Evolutionary conservation across 1,140 invertebrate species (phyloP).

Genomic region (Cepaea nemoralis): DNA sequence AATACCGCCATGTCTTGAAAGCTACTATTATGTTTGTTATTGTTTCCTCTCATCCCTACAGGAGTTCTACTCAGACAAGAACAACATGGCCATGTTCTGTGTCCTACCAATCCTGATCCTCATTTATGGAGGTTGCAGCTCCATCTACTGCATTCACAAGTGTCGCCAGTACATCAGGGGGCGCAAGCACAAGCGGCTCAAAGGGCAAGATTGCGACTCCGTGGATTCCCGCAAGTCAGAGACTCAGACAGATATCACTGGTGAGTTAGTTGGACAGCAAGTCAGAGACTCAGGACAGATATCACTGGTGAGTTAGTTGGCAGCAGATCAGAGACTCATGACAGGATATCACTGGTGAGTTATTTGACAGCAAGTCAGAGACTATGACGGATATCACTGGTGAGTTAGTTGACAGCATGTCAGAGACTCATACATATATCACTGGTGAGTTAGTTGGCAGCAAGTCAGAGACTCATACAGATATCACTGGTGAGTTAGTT

Average conservation of each 20-base stretch:
- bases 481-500: too few species aligned
- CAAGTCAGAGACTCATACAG: too few species aligned
- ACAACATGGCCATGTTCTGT: slow-evolving; percentile 61
- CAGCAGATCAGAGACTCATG: background rate
- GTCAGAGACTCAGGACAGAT: too few species aligned
- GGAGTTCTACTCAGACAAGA: slow-evolving; percentile 55
- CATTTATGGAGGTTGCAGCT: slow-evolving; percentile 55
- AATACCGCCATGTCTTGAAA: too few species aligned
- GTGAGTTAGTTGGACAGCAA: background rate
- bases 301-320: background rate
- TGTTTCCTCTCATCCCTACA: too few species aligned
- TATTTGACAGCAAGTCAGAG: too few species aligned
- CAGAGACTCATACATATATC: background rate
- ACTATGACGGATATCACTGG: too few species aligned
- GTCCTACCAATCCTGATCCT: slow-evolving; percentile 56
- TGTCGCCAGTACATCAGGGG: slow-evolving; percentile 52
- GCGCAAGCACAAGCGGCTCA: slow-evolving; percentile 27
- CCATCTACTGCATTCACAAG: slow-evolving; percentile 58
- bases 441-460: too few species aligned
- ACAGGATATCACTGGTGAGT: background rate
- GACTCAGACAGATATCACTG: background rate
- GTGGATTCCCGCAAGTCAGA: slow-evolving; percentile 31
- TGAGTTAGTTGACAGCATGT: background rate
- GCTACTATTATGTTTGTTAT: too few species aligned
- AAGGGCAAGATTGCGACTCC: slow-evolving; percentile 37